phyloP scores from a whole-genome alignment of 1,140 invertebrate species.

The Sminthurides bifidus region DNA sequence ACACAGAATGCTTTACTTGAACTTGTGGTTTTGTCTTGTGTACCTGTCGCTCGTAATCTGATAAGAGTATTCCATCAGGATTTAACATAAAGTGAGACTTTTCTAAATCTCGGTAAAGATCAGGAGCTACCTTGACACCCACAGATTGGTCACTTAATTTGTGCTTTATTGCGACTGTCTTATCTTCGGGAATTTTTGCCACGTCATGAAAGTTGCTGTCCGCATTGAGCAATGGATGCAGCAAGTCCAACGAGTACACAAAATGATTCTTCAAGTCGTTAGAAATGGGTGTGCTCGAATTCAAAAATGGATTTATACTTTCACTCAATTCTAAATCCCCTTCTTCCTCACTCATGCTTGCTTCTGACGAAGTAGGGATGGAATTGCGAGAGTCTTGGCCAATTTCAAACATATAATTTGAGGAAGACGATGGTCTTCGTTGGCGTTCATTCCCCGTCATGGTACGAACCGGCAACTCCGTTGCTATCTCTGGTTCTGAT shows the following conservation, averaged over 20 bases:
- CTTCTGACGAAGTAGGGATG: no score
- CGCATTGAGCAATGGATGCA: slow-evolving; percentile 25
- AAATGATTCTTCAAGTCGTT: slow-evolving; percentile 19
- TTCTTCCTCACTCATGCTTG: not conserved
- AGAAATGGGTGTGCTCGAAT: slow-evolving; percentile 21
- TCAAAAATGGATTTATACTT: slow-evolving; percentile 26
- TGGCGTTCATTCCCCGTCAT: no score
- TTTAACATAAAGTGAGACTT: slow-evolving; percentile 17
- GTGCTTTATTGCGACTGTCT: slow-evolving; percentile 17
- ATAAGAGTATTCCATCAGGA: slow-evolving; percentile 18
- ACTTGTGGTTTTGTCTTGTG: slow-evolving; percentile 10
- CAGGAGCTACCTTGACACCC: slow-evolving; percentile 13
- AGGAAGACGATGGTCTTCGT: no score
- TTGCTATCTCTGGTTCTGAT: no score
- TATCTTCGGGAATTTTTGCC: slow-evolving; percentile 26
- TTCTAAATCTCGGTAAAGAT: slow-evolving; percentile 6
- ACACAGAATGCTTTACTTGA: not conserved
- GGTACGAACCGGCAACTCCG: no score
- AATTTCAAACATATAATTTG: no score
- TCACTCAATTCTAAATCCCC: slow-evolving; percentile 16
- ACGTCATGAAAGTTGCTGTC: slow-evolving; percentile 17
- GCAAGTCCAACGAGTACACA: slow-evolving; percentile 15
- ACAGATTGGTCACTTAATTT: slow-evolving; percentile 6
- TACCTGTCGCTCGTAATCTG: slow-evolving; percentile 2
- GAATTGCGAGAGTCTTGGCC: no score